A percentile compares a stretch with the other conserved stretches of the same genome.
Evolutionary conservation across 2,888 invertebrate species (phyloP).

Genomic region (Mactromeris polynyma): DNA sequence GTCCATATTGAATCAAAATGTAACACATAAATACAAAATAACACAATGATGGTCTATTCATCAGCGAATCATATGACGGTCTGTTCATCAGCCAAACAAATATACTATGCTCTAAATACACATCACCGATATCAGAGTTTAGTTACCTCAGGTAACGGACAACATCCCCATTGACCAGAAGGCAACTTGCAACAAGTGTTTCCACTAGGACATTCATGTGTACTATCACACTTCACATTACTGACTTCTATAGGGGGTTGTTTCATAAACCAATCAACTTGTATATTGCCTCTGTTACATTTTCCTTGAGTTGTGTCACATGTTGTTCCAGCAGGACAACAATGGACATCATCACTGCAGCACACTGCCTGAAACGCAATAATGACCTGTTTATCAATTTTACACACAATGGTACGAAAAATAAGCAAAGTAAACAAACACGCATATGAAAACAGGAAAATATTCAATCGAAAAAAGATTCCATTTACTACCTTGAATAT

Average conservation of each 20-base stretch:
- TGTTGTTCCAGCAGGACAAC: slow-evolving; percentile 76
- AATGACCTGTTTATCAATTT: neutral
- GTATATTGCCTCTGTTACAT: slow-evolving; percentile 49
- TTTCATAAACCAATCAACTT: slow-evolving; percentile 64
- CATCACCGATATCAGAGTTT: too few species aligned
- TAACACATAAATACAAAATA: too few species aligned
- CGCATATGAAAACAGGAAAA: too few species aligned
- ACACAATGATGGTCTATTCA: too few species aligned
- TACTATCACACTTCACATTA: slow-evolving; percentile 60
- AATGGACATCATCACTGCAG: slow-evolving; percentile 79
- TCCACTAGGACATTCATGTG: slow-evolving; percentile 70
- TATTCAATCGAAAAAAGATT: too few species aligned
- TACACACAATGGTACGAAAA: neutral
- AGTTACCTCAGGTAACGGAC: slow-evolving; percentile 73
- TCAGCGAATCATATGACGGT: too few species aligned
- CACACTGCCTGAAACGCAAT: slow-evolving; percentile 77
- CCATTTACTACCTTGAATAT: too few species aligned
- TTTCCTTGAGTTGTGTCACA: slow-evolving; percentile 60
- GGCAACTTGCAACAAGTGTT: slow-evolving; percentile 76
- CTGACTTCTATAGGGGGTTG: slow-evolving; percentile 24
- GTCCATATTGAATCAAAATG: too few species aligned
- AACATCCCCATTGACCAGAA: slow-evolving; percentile 76
- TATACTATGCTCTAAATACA: too few species aligned
- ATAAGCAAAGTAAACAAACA: too few species aligned
- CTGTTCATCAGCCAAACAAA: too few species aligned